Evolutionary conservation across 35 echinoderm and acorn worm species (phyloP).

Genomic region (Apostichopus parvimensis): DNA sequence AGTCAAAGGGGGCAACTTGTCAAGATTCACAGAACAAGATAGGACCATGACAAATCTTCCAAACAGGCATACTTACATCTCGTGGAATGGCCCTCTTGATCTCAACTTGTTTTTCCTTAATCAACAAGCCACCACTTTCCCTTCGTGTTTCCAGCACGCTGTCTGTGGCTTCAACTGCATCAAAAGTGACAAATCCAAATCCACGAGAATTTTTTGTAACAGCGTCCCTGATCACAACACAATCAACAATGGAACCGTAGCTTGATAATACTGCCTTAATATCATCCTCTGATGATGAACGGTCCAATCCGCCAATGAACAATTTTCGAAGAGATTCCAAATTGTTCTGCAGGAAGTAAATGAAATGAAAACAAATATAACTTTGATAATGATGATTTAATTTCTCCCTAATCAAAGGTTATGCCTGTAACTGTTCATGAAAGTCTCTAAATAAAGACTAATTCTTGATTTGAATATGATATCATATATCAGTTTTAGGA

Average conservation of each 20-base stretch:
- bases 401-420: no score
- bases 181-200: slow-evolving; percentile 2
- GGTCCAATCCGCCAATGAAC: background rate
- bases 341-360: no score
- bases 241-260: background rate
- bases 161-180: background rate
- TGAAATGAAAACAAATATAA: no score
- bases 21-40: no score
- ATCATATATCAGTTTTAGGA: no score
- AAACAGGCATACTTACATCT: background rate
- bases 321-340: background rate
- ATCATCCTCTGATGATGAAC: background rate
- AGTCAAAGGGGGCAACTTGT: no score
- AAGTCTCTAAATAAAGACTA: no score
- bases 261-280: background rate
- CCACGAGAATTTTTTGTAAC: background rate
- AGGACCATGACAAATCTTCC: no score
- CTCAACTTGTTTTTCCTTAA: background rate
- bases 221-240: background rate
- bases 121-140: background rate
- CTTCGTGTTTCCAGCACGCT: background rate
- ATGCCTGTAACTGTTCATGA: no score
- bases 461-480: no score
- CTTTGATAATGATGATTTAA: no score
- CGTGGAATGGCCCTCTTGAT: slow-evolving; percentile 1